Evolutionary conservation across 2,797 vertebrate genomes (phyloP).

Genomic region (Myotis findleyi): DNA sequence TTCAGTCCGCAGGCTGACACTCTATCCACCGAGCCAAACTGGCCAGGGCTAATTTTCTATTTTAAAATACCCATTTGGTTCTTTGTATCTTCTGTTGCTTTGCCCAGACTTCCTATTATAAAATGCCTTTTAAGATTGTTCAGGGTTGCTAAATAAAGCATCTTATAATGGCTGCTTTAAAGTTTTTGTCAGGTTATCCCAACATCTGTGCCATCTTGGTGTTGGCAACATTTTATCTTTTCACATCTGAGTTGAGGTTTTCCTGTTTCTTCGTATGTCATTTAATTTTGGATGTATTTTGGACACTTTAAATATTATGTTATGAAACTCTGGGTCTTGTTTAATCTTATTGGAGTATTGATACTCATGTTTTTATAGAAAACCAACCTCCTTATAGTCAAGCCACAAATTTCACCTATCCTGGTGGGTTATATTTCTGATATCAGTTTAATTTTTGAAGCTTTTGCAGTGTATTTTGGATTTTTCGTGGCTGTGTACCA

Average conservation of each 20-base stretch:
- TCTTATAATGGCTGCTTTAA: slow-evolving; percentile 4
- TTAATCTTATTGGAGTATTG: not conserved
- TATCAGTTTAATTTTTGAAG: not conserved
- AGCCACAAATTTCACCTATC: not conserved
- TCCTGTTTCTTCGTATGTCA: not conserved
- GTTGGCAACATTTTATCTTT: not conserved
- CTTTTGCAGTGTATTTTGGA: not conserved
- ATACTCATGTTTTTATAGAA: not conserved
- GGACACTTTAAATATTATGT: not conserved
- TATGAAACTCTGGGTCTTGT: not conserved
- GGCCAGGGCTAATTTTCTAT: not conserved
- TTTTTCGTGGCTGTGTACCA: not conserved
- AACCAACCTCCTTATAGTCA: not conserved
- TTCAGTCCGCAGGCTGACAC: too few relatives aligned
- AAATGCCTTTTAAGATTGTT: not conserved
- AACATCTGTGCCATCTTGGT: not conserved
- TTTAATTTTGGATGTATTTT: slow-evolving; percentile 8
- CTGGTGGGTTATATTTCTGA: not conserved
- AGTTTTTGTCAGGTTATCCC: slow-evolving; percentile 10
- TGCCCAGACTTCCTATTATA: not conserved
- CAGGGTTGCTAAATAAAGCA: not conserved
- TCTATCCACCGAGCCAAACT: too few relatives aligned
- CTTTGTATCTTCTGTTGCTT: not conserved
- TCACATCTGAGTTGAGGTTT: not conserved
- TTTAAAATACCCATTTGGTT: not conserved